phyloP scores from a whole-genome alignment of 1,140 invertebrate genomes.

The Lutraria rhynchaena region DNA sequence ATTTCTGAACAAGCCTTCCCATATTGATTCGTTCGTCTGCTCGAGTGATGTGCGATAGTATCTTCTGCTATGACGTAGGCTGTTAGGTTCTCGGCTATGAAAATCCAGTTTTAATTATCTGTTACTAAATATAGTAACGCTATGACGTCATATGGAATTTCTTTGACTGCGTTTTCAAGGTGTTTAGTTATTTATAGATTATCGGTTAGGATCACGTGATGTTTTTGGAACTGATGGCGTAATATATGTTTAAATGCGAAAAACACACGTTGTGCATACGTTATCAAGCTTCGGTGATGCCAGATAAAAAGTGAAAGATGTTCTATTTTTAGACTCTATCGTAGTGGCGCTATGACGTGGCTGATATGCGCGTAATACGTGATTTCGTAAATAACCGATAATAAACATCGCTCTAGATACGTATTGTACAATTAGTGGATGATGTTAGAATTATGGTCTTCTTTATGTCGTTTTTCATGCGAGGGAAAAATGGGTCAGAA shows the following conservation, averaged over 20 bases:
- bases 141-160: conserved; percentile 58
- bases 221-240: conserved; percentile 11
- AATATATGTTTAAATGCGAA: conserved; percentile 5
- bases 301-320: background rate
- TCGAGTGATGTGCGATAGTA: conserved; percentile 36
- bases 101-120: conserved; percentile 61
- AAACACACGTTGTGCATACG: conserved; percentile 14
- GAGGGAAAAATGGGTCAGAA: too few species aligned
- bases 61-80: conserved; percentile 9
- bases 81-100: conserved; percentile 34
- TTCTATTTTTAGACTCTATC: conserved; percentile 3
- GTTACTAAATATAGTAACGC: conserved; percentile 44
- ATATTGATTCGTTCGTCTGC: conserved; percentile 5
- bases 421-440: too few species aligned
- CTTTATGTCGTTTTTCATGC: too few species aligned
- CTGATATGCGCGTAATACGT: background rate
- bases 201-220: conserved; percentile 11
- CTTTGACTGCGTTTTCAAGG: conserved; percentile 55
- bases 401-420: too few species aligned
- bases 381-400: background rate
- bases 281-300: too few species aligned
- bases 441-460: too few species aligned
- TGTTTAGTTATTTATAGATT: conserved; percentile 30
- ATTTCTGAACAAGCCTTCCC: too few species aligned
- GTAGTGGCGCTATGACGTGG: conserved; percentile 3